These are phyloP conservation scores for Drosophila sordidula DNA, from an alignment of 2,888 invertebrate genomes.

Conservation along the genomic window DNA sequence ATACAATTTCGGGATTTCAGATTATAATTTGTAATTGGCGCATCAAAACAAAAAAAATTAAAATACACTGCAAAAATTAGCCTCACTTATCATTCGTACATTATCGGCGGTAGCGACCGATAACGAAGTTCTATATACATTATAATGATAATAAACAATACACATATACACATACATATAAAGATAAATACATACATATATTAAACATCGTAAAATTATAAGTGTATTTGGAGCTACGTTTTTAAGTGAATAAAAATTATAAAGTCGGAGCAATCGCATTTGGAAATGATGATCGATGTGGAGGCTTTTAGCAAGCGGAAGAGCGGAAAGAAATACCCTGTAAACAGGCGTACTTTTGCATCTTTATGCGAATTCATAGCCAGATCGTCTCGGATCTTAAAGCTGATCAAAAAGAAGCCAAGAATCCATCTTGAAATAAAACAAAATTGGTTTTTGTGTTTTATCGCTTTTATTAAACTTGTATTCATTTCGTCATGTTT, in stretches of 20 bases:
- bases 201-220: conserved; percentile 79
- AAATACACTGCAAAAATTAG: conserved; percentile 30
- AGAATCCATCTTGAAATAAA: neutral
- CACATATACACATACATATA: conserved; percentile 69
- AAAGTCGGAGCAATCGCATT: conserved; percentile 45
- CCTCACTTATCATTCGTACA: conserved; percentile 72
- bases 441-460: conserved; percentile 42
- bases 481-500: conserved; percentile 78
- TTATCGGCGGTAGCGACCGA: conserved; percentile 55
- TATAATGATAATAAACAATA: conserved; percentile 69
- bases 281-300: neutral
- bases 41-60: conserved; percentile 20
- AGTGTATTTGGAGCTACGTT: conserved; percentile 81
- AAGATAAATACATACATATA: conserved; percentile 71
- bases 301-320: neutral
- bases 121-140: conserved; percentile 72
- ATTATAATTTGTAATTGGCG: conserved; percentile 52
- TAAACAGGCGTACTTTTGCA: neutral
- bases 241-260: conserved; percentile 80
- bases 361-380: too few relatives aligned
- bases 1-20: conserved; percentile 26
- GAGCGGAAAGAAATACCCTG: neutral
- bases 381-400: neutral
- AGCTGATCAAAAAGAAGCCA: neutral
- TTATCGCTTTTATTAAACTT: conserved; percentile 79